Conservation (phyloP, 2,113 vertebrate species). For the Antechinus stuartii region DNA sequence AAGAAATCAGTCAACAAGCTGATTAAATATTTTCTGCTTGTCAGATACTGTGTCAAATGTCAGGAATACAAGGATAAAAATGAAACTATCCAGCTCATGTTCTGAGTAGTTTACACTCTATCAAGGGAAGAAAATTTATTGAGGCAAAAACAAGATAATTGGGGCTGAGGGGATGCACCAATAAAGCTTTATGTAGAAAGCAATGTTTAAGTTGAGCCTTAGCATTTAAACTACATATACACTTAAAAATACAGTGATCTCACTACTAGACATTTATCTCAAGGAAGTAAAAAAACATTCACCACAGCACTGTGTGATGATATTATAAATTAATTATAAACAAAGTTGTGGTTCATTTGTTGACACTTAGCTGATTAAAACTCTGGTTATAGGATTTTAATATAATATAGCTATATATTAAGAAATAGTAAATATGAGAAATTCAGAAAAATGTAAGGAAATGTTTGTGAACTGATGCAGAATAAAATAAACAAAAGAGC, state of each 20-base stretch:
- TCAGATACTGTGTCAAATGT: background rate
- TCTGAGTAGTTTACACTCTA: background rate
- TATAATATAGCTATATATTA: background rate
- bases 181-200: background rate
- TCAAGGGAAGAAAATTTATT: background rate
- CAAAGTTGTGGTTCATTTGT: background rate
- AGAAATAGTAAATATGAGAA: background rate
- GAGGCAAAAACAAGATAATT: background rate
- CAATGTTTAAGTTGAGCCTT: background rate
- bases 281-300: background rate
- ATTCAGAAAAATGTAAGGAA: background rate
- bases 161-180: too few relatives aligned
- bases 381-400: background rate
- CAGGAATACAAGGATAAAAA: background rate
- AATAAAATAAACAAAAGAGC: background rate
- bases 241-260: background rate
- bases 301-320: background rate
- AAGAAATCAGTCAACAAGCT: background rate
- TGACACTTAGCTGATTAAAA: background rate
- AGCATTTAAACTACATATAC: background rate
- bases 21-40: background rate
- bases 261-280: background rate
- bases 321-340: background rate
- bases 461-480: background rate
- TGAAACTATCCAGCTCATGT: background rate